phyloP scores from a whole-genome alignment of 64 coral and sea anemone genomes.

The Pocillopora damicornis region DNA sequence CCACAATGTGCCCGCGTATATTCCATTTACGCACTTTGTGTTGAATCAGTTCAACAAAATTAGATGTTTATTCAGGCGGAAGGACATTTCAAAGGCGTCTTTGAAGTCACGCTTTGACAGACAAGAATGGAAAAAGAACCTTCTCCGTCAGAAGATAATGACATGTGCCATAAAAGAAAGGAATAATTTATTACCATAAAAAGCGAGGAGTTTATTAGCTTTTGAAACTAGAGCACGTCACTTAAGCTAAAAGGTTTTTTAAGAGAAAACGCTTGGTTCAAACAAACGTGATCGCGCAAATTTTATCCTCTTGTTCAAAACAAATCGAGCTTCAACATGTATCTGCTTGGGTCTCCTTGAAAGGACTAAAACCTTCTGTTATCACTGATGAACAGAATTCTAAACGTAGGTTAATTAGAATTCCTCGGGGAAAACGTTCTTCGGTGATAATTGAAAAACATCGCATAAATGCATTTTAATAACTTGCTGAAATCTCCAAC shows the following conservation, averaged over 20 bases:
- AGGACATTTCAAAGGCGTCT: slow-evolving; percentile 19
- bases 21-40: slow-evolving; percentile 15
- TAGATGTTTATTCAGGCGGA: slow-evolving; percentile 43
- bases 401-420: slow-evolving; percentile 29
- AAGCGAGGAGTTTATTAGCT: slow-evolving; percentile 27
- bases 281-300: background rate
- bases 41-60: slow-evolving; percentile 18
- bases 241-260: background rate
- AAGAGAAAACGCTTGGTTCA: background rate
- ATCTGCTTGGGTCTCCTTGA: background rate
- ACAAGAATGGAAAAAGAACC: slow-evolving; percentile 6
- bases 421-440: slow-evolving; percentile 45
- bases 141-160: background rate
- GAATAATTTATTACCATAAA: slow-evolving; percentile 22
- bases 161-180: background rate
- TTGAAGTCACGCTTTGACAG: slow-evolving; percentile 46
- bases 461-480: slow-evolving; percentile 91
- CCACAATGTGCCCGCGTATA: background rate
- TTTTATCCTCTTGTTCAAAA: background rate
- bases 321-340: background rate
- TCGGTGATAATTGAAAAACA: slow-evolving; percentile 79
- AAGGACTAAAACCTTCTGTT: background rate
- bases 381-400: slow-evolving; percentile 15
- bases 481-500: slow-evolving; percentile 77
- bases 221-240: background rate